Evolutionary conservation across 2,797 vertebrate genomes (phyloP).

Genomic region (Lagodon rhomboides): DNA sequence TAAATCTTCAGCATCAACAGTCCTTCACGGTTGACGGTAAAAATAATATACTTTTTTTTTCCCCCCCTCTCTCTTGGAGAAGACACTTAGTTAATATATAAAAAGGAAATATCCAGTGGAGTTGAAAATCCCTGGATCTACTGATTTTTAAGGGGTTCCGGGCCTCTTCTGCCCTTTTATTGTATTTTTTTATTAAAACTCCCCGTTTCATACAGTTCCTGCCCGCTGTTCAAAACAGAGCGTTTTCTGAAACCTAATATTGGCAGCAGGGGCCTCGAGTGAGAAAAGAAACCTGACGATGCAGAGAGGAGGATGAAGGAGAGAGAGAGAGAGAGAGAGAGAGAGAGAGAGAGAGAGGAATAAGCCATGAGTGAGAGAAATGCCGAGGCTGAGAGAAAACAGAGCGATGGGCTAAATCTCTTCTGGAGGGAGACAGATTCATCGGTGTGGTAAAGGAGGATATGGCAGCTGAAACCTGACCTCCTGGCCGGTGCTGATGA

Average conservation of each 20-base stretch:
- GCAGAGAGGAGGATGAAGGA: neutral
- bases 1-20: neutral
- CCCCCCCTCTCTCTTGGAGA: neutral
- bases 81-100: constrained; percentile 25
- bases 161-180: constrained; percentile 46
- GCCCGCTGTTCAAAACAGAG: constrained; percentile 54
- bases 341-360: constrained; percentile 23
- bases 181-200: constrained; percentile 69
- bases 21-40: neutral
- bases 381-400: constrained; percentile 22
- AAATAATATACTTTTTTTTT: constrained; percentile 21
- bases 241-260: constrained; percentile 76
- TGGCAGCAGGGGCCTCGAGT: constrained; percentile 62
- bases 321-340: constrained; percentile 7
- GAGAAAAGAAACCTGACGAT: constrained; percentile 56
- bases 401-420: constrained; percentile 59
- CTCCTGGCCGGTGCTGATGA: constrained; percentile 66
- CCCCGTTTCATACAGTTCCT: constrained; percentile 62
- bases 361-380: constrained; percentile 35
- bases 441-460: constrained; percentile 66
- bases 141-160: constrained; percentile 34
- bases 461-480: constrained; percentile 71
- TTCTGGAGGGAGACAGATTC: constrained; percentile 64
- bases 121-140: constrained; percentile 44
- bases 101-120: constrained; percentile 19